Base-by-base conservation (phyloP, 1,140 invertebrate species). In the Asobara japonica region DNA sequence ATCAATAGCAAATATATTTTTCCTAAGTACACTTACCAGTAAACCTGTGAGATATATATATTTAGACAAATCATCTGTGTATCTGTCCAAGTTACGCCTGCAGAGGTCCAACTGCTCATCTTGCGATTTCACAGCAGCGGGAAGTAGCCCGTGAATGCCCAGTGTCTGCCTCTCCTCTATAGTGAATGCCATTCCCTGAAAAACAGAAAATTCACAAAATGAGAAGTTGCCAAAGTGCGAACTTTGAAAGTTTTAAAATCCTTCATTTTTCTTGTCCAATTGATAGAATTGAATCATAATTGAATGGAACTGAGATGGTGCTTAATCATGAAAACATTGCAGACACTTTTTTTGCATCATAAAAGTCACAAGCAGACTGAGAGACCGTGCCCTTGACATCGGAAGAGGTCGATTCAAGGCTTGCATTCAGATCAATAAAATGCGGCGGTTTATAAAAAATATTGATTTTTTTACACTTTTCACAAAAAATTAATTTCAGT, bases 61-160 rank as follows among this genome's bases (percentile, higher is more conserved):
- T 85, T 94, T 93, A 76, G 95, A 94, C 18, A 96, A 88, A 18
- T 92, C 90, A 65, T 94, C 91, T 10, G 90, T 88, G 72, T 95
- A 93, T 22, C 91, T 86, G 6, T 92, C 90, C 29, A 96, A 84
- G 80, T 94, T 92, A 6, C 91, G 82, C 64, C 91, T 89, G 80
- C 93, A 94, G 11, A 92, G 89, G 72, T 92, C 87, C 1, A 96
- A 87, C 85, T 97, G 96, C 79, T 95, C 92, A n/a, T 95, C 93
- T 80, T 95, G 93, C 2, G 90, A 93, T 85, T 94, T 95, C 10
- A 96, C 93, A 11, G 91, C 87, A 0, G 91, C 90, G 2, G 96
- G 95, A 16, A 97, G 85, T 3, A 96, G 86, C 3, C 96, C 95
- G 79, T 97, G 94, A 78, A 97, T 94, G 31, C 94, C 94, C 64